Conservation (phyloP, 1,140 invertebrate species). For the Oryzaephilus surinamensis region DNA sequence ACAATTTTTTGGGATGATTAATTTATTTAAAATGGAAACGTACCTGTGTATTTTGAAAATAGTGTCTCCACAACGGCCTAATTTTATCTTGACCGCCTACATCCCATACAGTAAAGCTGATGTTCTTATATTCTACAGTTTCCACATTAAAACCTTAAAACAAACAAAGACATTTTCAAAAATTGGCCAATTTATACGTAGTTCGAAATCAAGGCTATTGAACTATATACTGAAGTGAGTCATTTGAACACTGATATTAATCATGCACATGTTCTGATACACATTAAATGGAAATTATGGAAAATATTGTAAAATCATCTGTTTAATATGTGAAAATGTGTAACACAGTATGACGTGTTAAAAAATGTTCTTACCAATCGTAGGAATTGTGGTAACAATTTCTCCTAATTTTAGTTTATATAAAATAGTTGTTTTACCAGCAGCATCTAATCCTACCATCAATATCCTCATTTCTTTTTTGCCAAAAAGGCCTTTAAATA, state of each 20-base stretch:
- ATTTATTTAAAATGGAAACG: conserved; percentile 13
- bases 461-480: conserved; percentile 98
- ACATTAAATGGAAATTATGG: no score
- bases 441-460: conserved; percentile 96
- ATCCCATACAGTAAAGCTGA: conserved; percentile 88
- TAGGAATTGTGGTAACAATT: conserved; percentile 99
- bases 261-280: no score
- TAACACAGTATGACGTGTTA: no score
- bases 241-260: no score
- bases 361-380: conserved; percentile 77
- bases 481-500: conserved; percentile 93
- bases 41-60: conserved; percentile 66
- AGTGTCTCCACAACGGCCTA: conserved; percentile 80
- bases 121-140: conserved; percentile 94
- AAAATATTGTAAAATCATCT: no score
- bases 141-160: conserved; percentile 84
- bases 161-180: no score
- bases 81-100: conserved; percentile 91
- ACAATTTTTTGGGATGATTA: conserved; percentile 1
- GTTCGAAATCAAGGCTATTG: no score
- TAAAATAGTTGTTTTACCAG: conserved; percentile 99
- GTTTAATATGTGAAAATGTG: no score
- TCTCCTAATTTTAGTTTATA: conserved; percentile 99
- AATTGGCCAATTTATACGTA: no score
- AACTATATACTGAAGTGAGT: no score